Percentiles rank a stretch among this genome's conserved stretches.
phyloP scores from a whole-genome alignment of 2,888 invertebrate species.

The Microplitis manilae region DNA sequence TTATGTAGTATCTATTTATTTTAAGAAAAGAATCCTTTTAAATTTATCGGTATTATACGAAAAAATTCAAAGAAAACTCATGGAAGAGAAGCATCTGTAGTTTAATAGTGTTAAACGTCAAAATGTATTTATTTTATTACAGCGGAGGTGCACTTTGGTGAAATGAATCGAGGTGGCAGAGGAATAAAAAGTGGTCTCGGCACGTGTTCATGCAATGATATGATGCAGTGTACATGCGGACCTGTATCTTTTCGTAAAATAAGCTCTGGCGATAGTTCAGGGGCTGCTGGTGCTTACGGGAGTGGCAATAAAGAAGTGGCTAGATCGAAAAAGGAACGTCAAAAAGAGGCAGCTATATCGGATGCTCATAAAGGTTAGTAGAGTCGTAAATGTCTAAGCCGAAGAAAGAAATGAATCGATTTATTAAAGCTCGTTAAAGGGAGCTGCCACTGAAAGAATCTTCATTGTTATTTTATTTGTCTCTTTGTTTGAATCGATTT shows the following conservation, averaged over 20 bases:
- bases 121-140: conserved; percentile 41
- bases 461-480: neutral
- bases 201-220: conserved; percentile 72
- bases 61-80: neutral
- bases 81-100: conserved; percentile 5
- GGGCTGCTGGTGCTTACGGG: conserved; percentile 25
- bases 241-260: conserved; percentile 51
- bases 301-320: conserved; percentile 45
- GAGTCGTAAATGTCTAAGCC: conserved; percentile 4
- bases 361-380: conserved; percentile 63
- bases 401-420: neutral
- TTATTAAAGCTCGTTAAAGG: neutral
- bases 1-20: neutral
- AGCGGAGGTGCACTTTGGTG: conserved; percentile 69
- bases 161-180: conserved; percentile 69
- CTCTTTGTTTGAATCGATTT: neutral
- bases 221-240: conserved; percentile 72
- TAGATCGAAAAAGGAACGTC: conserved; percentile 55
- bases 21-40: neutral
- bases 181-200: conserved; percentile 73
- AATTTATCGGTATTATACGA: neutral
- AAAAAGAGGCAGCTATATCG: conserved; percentile 53
- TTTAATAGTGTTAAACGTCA: conserved; percentile 19
- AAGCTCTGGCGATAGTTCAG: conserved; percentile 42
- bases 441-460: neutral